Percentiles rank a stretch among this genome's conserved stretches.
Evolutionary conservation across 2,888 invertebrate genomes (phyloP).

Genomic region (Orthosia cruda): DNA sequence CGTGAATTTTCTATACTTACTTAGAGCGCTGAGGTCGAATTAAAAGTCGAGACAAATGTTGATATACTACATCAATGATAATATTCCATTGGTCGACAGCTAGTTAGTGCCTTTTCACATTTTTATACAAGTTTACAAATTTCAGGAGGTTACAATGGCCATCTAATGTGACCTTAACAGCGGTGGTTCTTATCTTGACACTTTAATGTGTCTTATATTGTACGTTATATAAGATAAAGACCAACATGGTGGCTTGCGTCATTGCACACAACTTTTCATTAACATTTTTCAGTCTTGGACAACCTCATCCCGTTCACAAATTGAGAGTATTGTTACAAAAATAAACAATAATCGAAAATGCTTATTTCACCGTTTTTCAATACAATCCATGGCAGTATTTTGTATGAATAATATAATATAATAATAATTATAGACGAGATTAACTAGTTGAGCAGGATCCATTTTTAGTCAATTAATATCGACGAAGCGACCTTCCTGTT

Average conservation of each 20-base stretch:
- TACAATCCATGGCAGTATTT: conserved; percentile 21
- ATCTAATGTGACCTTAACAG: not conserved
- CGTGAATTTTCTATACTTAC: conserved; percentile 17
- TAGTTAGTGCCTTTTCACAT: conserved; percentile 1
- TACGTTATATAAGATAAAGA: conserved; percentile 36
- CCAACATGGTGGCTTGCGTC: conserved; percentile 56
- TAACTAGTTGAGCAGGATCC: conserved; percentile 17
- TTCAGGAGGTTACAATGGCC: conserved; percentile 6
- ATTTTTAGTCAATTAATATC: not conserved
- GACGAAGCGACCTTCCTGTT: not conserved
- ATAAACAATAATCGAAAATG: not conserved
- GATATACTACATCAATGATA: conserved; percentile 3
- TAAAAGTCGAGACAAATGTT: conserved; percentile 24
- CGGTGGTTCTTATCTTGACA: conserved; percentile 9
- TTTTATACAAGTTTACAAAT: conserved; percentile 12
- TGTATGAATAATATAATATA: conserved; percentile 20
- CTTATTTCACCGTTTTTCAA: conserved; percentile 1
- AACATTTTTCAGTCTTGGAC: conserved; percentile 77
- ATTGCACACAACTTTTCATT: conserved; percentile 43
- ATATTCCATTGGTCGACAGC: conserved; percentile 3
- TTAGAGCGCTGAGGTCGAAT: conserved; percentile 40
- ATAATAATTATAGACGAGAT: conserved; percentile 14
- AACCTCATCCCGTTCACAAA: conserved; percentile 71
- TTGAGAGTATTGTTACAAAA: conserved; percentile 16
- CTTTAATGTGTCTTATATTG: conserved; percentile 26